Evolutionary conservation across 2,797 vertebrate species (phyloP).

Genomic region (Crenuchus spilurus): DNA sequence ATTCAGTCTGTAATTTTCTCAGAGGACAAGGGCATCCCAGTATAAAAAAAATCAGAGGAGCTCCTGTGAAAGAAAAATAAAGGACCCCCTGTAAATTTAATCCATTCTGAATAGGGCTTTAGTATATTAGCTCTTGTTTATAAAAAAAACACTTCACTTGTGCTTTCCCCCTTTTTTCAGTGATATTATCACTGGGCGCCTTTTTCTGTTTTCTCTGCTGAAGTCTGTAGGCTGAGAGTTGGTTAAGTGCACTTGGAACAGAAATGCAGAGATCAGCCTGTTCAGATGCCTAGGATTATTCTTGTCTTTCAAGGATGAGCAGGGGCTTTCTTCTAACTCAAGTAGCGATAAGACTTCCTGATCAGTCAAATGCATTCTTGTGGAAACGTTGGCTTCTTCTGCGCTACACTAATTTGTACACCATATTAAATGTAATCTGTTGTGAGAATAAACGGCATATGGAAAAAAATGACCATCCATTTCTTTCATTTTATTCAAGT

Average conservation of each 20-base stretch:
- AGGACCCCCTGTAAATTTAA: no score
- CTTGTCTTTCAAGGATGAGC: background rate
- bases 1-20: no score
- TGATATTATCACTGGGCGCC: background rate
- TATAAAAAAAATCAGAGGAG: no score
- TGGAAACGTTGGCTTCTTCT: conserved; percentile 74
- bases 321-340: conserved; percentile 22
- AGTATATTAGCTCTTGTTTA: no score
- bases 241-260: background rate
- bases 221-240: background rate
- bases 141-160: background rate
- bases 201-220: background rate
- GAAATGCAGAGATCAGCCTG: background rate
- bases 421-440: conserved; percentile 88
- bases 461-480: conserved; percentile 51
- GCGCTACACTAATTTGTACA: conserved; percentile 87
- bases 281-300: background rate
- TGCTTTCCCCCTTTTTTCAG: background rate
- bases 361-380: conserved; percentile 55
- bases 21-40: no score
- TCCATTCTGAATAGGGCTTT: no score
- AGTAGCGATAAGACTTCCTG: conserved; percentile 46
- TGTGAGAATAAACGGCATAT: conserved; percentile 90
- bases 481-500: background rate
- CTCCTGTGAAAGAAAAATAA: no score